A percentile compares a stretch with the other conserved stretches of the same genome.
Evolutionary conservation across 2,113 vertebrate genomes (phyloP).

Genomic region (Archilochus colubris): DNA sequence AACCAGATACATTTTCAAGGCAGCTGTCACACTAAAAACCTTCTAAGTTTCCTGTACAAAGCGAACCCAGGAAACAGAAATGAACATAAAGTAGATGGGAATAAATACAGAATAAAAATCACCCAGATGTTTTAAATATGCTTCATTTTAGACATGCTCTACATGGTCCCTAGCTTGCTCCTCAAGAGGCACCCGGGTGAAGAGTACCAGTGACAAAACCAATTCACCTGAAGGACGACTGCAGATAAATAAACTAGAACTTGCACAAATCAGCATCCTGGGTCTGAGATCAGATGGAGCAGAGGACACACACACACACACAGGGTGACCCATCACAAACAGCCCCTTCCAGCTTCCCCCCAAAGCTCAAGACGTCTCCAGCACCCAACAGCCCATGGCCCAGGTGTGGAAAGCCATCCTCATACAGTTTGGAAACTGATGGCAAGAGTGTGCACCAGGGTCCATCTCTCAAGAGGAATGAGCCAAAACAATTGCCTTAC

Average conservation of each 20-base stretch:
- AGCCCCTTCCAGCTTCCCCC: neutral
- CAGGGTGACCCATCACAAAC: rapidly evolving
- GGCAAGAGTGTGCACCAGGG: neutral
- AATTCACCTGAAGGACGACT: neutral
- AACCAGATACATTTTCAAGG: neutral
- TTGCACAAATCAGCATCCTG: neutral
- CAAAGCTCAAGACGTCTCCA: neutral
- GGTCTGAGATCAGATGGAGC: neutral
- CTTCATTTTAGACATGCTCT: neutral
- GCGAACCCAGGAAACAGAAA: neutral
- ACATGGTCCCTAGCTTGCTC: neutral
- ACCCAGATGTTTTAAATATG: neutral
- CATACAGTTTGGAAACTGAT: neutral
- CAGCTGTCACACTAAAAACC: neutral
- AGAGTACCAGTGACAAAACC: neutral
- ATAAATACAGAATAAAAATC: neutral
- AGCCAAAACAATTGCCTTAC: conserved; percentile 77
- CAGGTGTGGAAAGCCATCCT: rapidly evolving
- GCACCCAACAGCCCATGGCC: rapidly evolving
- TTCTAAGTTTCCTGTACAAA: neutral
- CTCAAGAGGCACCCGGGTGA: neutral
- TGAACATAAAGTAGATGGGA: neutral
- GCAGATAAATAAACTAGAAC: neutral
- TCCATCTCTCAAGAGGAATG: neutral
- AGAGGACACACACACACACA: neutral